A percentile compares a stretch with the other conserved stretches of the same genome.
These are phyloP conservation scores for Centropristis striata DNA, from an alignment of 2,113 vertebrate genomes.

Conservation along the genomic window DNA sequence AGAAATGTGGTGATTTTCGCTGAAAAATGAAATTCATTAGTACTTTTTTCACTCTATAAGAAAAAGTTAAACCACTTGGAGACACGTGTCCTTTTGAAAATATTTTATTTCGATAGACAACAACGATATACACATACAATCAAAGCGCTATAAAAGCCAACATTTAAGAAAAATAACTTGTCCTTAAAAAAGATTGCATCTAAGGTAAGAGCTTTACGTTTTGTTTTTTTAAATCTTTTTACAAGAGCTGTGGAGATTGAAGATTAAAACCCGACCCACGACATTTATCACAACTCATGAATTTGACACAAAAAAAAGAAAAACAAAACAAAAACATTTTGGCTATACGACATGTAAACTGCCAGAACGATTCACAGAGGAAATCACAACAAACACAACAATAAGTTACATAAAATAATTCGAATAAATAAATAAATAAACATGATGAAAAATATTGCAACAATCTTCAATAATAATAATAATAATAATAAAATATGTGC, in stretches of 20 bases:
- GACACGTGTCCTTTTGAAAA: slow-evolving; percentile 91
- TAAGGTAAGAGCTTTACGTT: slow-evolving; percentile 97
- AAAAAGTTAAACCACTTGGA: slow-evolving; percentile 29
- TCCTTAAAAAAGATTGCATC: slow-evolving; percentile 99
- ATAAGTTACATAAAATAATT: slow-evolving; percentile 93
- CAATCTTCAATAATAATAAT: slow-evolving; percentile 83
- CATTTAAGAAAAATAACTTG: slow-evolving; percentile 99
- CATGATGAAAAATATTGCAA: slow-evolving; percentile 97
- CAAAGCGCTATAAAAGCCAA: slow-evolving; percentile 99
- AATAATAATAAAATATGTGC: slow-evolving; percentile 87
- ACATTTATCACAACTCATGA: slow-evolving; percentile 84
- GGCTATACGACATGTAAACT: slow-evolving; percentile 93
- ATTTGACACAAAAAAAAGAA: slow-evolving; percentile 54
- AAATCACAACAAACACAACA: slow-evolving; percentile 90
- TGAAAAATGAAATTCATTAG: not conserved
- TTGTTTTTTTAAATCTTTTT: slow-evolving; percentile 68
- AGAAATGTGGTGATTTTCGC: not conserved
- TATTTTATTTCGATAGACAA: slow-evolving; percentile 97
- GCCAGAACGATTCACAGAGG: slow-evolving; percentile 85
- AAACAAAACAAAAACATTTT: slow-evolving; percentile 77
- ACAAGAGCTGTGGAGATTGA: slow-evolving; percentile 87
- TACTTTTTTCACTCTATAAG: not conserved
- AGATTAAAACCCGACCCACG: slow-evolving; percentile 86
- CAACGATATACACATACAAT: slow-evolving; percentile 98
- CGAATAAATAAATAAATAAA: slow-evolving; percentile 99